Base-by-base conservation (phyloP, 2,113 vertebrate species). In the Crocuta crocuta region DNA sequence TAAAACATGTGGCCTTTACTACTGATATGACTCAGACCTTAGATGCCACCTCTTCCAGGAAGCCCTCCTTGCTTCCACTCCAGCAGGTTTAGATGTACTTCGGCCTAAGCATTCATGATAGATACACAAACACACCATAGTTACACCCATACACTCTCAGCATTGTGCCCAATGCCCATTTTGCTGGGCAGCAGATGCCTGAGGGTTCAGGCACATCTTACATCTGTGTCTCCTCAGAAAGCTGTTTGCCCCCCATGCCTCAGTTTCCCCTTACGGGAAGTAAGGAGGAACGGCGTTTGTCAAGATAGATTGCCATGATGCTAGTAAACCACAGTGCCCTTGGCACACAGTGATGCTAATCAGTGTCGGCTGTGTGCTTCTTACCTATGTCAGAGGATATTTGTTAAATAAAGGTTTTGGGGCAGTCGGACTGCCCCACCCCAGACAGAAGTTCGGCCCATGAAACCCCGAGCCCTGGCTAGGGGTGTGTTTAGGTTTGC, bases 401-500 rank as follows among this genome's bases (percentile, higher is more conserved):
- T 26, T 50, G 21, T 15, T 50, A 68, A 17, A 31, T 58, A 61
- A 16, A 89, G 55, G 39, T 23, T 33, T 45, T 1, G 66, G 43
- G 66, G 19, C 55, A 39, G 28, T 2, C 78, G 4, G 24, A 1
- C 28, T 7, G 28, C 10, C 24, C 28, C 2, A 2, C 13, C 31
- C 10, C 2, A 3, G 61, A 88, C 1, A 0, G 70, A 24, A 74
- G 13, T 2, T 31, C 58, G 88, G 61, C 81, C 95, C 63, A 13
- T 16, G 28, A 35, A 70, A 90, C 55, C 43, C 39, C n/a, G 5
- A 79, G 63, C 80, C 17, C 0, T 28, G 70, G 50, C 74, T 79
- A 76, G 39, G 66, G 87, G 73, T 89, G 65, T 73, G 80, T 93
- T 97, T 66, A 61, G 81, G n/a, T 88, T 87, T 68, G 74, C 81